Evolutionary conservation across 2,113 vertebrate genomes (phyloP).

Genomic region (Ceratotherium simum): DNA sequence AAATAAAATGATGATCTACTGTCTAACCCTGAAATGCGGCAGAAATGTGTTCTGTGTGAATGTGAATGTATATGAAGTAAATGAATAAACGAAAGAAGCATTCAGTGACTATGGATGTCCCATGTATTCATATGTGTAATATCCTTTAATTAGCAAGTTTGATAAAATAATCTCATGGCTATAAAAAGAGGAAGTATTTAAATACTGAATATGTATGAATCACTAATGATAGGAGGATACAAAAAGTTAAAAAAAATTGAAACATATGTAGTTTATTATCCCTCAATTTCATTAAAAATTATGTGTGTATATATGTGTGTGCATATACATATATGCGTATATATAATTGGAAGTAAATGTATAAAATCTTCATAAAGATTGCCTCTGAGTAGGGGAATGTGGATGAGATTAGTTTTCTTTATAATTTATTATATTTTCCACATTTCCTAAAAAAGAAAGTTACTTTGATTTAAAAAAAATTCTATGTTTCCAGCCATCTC

Average conservation of each 20-base stretch:
- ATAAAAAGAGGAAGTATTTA: constrained; percentile 20
- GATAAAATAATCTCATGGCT: constrained; percentile 1
- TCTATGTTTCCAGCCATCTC: neutral
- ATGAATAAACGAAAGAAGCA: neutral
- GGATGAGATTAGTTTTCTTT: neutral
- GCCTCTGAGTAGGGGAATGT: neutral
- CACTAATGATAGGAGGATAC: neutral
- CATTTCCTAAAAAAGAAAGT: neutral
- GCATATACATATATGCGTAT: neutral
- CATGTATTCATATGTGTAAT: neutral
- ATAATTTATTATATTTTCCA: neutral
- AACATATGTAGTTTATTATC: neutral
- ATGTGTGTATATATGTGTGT: neutral
- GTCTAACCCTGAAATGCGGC: neutral
- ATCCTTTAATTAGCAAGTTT: constrained; percentile 7
- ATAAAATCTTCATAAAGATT: constrained; percentile 17
- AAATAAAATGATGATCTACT: neutral
- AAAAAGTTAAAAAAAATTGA: neutral
- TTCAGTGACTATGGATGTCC: neutral
- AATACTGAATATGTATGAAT: neutral
- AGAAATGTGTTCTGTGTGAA: neutral
- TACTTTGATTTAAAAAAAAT: neutral
- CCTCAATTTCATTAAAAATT: neutral
- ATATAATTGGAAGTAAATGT: neutral
- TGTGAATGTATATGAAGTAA: neutral